Conservation (phyloP, 2,888 invertebrate species). For the Harpagoxenus sublaevis region DNA sequence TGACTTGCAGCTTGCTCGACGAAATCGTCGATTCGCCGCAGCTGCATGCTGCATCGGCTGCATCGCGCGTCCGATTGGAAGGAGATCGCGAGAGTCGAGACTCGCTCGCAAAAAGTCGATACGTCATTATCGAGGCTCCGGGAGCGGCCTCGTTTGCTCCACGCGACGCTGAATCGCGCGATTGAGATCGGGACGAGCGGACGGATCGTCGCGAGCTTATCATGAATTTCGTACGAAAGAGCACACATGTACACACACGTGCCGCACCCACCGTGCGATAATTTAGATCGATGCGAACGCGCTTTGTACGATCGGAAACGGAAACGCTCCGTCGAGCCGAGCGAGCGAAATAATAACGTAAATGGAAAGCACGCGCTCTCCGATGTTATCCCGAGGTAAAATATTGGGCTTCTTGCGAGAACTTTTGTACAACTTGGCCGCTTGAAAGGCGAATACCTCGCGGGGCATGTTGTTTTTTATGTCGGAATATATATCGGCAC, state of each 20-base stretch:
- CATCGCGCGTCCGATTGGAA: not conserved
- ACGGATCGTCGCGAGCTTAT: constrained; percentile 22
- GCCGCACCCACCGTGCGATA: constrained; percentile 43
- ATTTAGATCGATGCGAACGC: constrained; percentile 35
- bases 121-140: constrained; percentile 6
- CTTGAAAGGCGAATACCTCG: not conserved
- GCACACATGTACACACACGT: not conserved
- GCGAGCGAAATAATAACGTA: not conserved
- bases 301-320: not conserved
- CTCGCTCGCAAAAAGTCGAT: constrained; percentile 18
- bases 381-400: not conserved
- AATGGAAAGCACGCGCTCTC: not conserved
- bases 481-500: not conserved
- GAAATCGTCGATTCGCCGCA: not conserved
- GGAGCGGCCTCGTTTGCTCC: not conserved
- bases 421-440: not conserved
- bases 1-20: not conserved
- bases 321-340: not conserved
- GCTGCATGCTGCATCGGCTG: not conserved
- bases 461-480: not conserved
- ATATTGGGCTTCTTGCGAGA: not conserved
- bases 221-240: constrained; percentile 21
- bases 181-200: not conserved
- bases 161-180: not conserved
- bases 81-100: not conserved